These are phyloP conservation scores for Syrmaticus mikado DNA, from an alignment of 2,113 vertebrate genomes.

Conservation along the genomic window DNA sequence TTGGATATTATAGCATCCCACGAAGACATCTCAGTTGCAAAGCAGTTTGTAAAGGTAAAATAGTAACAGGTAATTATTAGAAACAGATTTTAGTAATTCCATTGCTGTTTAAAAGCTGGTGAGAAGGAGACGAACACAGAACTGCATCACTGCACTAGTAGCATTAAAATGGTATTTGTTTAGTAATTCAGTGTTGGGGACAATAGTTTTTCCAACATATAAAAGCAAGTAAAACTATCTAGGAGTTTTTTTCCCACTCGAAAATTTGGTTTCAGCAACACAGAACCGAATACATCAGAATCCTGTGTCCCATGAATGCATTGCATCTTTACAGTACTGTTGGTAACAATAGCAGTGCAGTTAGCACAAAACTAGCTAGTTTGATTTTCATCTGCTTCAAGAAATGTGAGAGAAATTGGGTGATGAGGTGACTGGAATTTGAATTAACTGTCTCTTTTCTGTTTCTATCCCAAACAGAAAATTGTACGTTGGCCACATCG, in stretches of 20 bases:
- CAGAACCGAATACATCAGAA: not conserved
- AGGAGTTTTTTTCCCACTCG: not conserved
- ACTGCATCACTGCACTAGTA: not conserved
- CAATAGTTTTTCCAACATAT: not conserved
- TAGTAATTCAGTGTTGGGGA: not conserved
- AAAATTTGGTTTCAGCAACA: not conserved
- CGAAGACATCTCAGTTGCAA: not conserved
- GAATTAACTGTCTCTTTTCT: not conserved
- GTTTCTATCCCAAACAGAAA: not conserved
- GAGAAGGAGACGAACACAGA: not conserved
- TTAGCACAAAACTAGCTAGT: not conserved
- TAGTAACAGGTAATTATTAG: not conserved
- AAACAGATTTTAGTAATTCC: not conserved
- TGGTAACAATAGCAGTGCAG: not conserved
- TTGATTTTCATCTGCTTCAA: not conserved
- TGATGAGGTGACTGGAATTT: conserved; percentile 14
- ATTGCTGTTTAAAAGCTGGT: not conserved
- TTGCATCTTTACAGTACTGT: not conserved
- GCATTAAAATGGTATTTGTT: not conserved
- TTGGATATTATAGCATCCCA: not conserved
- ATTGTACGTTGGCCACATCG: not conserved
- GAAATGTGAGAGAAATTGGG: not conserved
- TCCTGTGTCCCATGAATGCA: not conserved
- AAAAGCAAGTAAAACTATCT: not conserved
- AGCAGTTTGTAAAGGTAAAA: not conserved